phyloP scores from a whole-genome alignment of 1,140 invertebrate genomes.

The Polypedilum vanderplanki region DNA sequence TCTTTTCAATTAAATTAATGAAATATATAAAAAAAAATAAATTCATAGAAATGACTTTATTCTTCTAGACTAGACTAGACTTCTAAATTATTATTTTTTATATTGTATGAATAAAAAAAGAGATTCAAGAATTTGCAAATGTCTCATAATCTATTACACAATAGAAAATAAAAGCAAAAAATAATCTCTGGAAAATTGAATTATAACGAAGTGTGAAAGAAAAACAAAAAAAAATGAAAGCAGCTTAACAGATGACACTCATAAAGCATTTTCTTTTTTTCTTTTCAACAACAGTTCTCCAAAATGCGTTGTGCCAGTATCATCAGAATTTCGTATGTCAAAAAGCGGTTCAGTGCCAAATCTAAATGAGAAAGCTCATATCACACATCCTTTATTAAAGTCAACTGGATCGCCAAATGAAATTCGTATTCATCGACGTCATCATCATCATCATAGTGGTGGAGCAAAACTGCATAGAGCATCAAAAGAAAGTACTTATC shows the following conservation, averaged over 20 bases:
- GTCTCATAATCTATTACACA: too few species aligned
- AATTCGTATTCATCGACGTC: constrained; percentile 37
- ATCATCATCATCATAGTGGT: constrained; percentile 35
- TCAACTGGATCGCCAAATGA: constrained; percentile 34
- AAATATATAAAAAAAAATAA: too few species aligned
- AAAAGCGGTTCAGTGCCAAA: constrained; percentile 45
- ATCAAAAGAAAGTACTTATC: constrained; percentile 46
- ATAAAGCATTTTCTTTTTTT: not conserved
- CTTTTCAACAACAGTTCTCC: constrained; percentile 30
- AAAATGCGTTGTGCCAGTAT: constrained; percentile 39
- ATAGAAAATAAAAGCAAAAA: not conserved
- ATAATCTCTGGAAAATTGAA: not conserved
- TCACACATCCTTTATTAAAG: constrained; percentile 29
- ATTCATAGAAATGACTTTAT: too few species aligned
- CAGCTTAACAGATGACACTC: not conserved
- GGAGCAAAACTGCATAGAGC: constrained; percentile 34
- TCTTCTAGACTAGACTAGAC: too few species aligned
- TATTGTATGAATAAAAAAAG: too few species aligned
- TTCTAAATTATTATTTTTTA: too few species aligned
- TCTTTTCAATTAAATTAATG: too few species aligned
- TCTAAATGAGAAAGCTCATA: constrained; percentile 34
- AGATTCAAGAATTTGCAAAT: too few species aligned
- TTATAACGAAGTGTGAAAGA: not conserved
- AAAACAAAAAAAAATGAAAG: not conserved
- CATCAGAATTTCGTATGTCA: constrained; percentile 40